Conservation (phyloP, 2,888 invertebrate genomes). For the Caenorhabditis sp. region DNA sequence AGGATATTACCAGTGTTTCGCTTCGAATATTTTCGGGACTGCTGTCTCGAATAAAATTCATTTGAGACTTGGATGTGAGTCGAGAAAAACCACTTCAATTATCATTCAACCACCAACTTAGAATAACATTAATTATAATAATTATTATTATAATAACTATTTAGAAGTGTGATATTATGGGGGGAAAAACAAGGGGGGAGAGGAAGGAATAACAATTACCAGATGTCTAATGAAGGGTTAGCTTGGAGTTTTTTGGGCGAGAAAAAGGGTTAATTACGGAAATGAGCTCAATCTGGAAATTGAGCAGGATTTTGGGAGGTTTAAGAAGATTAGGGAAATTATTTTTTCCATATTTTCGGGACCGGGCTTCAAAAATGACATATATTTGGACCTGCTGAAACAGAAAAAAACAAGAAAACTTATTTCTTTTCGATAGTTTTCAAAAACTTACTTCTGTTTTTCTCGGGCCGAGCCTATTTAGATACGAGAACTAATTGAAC, state of each 20-base stretch:
- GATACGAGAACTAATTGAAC: too few relatives aligned
- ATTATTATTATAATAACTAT: too few relatives aligned
- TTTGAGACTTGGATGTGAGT: slow-evolving; percentile 81
- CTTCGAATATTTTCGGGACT: slow-evolving; percentile 70
- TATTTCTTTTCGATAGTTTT: too few relatives aligned
- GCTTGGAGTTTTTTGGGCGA: not conserved
- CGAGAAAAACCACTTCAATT: too few relatives aligned
- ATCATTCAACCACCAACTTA: not conserved
- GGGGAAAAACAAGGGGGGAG: not conserved
- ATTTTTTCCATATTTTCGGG: too few relatives aligned
- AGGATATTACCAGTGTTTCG: slow-evolving; percentile 73
- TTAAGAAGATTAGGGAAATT: too few relatives aligned
- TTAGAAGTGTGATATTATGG: not conserved
- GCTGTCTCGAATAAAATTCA: slow-evolving; percentile 95
- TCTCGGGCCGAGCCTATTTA: too few relatives aligned
- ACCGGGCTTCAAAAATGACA: too few relatives aligned
- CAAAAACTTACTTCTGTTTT: too few relatives aligned
- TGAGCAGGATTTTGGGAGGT: too few relatives aligned
- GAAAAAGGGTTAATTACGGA: not conserved
- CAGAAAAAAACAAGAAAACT: too few relatives aligned
- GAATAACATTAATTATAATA: not conserved
- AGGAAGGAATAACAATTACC: slow-evolving; percentile 11
- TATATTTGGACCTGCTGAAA: too few relatives aligned
- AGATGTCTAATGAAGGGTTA: slow-evolving; percentile 9
- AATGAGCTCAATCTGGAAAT: not conserved